A percentile compares a stretch with the other conserved stretches of the same genome.
These are phyloP conservation scores for Spermophilus dauricus DNA, from an alignment of 2,113 vertebrate species.

Conservation along the genomic window DNA sequence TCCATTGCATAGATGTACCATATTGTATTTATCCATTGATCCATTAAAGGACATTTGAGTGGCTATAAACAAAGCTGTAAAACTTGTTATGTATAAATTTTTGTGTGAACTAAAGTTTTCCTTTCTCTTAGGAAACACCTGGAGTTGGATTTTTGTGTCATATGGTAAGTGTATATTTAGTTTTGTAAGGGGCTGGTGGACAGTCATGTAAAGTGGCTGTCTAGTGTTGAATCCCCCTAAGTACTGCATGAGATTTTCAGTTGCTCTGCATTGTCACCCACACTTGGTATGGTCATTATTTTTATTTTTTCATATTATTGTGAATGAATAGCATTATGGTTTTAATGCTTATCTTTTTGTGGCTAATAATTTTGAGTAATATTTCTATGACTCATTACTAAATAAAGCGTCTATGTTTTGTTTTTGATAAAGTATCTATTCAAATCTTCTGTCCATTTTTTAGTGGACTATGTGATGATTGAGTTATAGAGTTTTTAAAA, in stretches of 20 bases:
- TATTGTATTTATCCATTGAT: background rate
- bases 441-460: background rate
- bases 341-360: constrained; percentile 9
- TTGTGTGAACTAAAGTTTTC: background rate
- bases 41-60: background rate
- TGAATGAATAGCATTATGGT: background rate
- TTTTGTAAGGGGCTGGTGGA: background rate
- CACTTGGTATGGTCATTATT: background rate
- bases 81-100: background rate
- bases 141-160: background rate
- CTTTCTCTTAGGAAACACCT: background rate
- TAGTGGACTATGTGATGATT: background rate
- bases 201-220: background rate
- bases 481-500: background rate
- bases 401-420: background rate
- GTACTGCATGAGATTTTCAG: background rate
- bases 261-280: background rate
- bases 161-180: background rate
- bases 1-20: background rate
- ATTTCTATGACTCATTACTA: background rate
- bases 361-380: background rate
- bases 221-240: background rate
- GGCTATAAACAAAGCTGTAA: background rate
- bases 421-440: background rate
- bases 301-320: background rate